Evolutionary conservation across 2,797 vertebrate genomes (phyloP).

Genomic region (Parotocinclus haroldoi): DNA sequence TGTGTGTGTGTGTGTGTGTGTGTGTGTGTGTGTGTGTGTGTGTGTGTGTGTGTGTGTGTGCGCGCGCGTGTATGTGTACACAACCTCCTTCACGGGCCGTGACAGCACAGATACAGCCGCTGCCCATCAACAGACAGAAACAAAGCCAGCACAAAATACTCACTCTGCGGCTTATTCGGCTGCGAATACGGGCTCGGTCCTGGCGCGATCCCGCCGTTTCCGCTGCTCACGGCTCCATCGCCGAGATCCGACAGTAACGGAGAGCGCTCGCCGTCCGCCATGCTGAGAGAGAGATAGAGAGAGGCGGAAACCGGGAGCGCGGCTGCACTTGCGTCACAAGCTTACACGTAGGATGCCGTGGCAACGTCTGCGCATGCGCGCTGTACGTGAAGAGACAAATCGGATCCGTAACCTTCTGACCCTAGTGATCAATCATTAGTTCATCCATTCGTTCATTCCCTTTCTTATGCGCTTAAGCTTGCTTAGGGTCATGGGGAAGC

Average conservation of each 20-base stretch:
- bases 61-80: background rate
- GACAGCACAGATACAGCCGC: constrained; percentile 16
- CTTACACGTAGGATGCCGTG: constrained; percentile 62
- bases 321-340: constrained; percentile 67
- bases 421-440: too few relatives aligned
- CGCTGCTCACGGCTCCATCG: constrained; percentile 76
- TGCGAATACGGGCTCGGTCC: constrained; percentile 72
- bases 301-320: constrained; percentile 49
- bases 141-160: constrained; percentile 52
- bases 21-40: too few relatives aligned
- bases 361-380: constrained; percentile 55
- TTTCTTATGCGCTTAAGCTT: too few relatives aligned
- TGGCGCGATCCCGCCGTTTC: constrained; percentile 73
- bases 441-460: too few relatives aligned
- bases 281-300: constrained; percentile 70
- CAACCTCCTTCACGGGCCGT: constrained; percentile 11
- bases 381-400: background rate
- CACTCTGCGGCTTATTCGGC: constrained; percentile 80
- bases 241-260: constrained; percentile 84
- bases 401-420: too few relatives aligned
- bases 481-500: too few relatives aligned
- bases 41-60: background rate
- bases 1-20: too few relatives aligned
- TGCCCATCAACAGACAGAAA: background rate
- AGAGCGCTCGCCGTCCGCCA: constrained; percentile 91